Evolutionary conservation across 2,888 invertebrate species (phyloP), one percentile per base, ranked within the genome.

Genomic region (Apamea monoglypha): DNA sequence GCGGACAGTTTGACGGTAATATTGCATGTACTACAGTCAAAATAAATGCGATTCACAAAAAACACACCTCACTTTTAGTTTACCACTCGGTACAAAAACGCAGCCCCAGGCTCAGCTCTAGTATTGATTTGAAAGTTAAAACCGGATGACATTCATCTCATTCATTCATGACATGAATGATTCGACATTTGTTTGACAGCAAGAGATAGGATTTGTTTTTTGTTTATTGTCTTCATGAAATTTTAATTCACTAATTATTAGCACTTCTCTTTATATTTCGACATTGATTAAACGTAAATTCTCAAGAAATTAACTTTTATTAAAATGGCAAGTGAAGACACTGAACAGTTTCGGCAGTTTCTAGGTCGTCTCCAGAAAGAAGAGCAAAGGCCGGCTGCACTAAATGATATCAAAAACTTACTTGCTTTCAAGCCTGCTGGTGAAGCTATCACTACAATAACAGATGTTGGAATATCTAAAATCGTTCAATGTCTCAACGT

Each of bases 401-500:
- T 97, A 66, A 95, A 93, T 87, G 95, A 96, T 77, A 93, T 97
- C 18, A 96, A 95, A 91, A 95, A 94, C 80, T 91, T 96, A 66
- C 82, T 96, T 56, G 85, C 89, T 21, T 91, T 88, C 71, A 95
- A 95, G 84, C 92, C 95, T 70, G 88, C 94, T 14, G 88, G 89
- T 69, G 95, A 96, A 87, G 94, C 93, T 72, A 88, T 89, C 10
- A 84, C 84, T 25, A 91, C 92, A 16, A 93, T 97, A 53, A 91
- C 90, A 87, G 89, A 92, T 88, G 92, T 97, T 32, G 97, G 97
- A 85, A 96, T 98, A 76, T 96, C 97, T 1, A 95, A 97, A 88
- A 97, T 98, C 77, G 97, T 98, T 81, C 97, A 98, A 66, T 98
- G 98, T 89, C 94, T 98, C 56, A 97, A 98, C 91, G 97, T 96